Evolutionary conservation across 2,113 vertebrate genomes (phyloP), one percentile per base, ranked within the genome.

Genomic region (Poecilia latipinna): DNA sequence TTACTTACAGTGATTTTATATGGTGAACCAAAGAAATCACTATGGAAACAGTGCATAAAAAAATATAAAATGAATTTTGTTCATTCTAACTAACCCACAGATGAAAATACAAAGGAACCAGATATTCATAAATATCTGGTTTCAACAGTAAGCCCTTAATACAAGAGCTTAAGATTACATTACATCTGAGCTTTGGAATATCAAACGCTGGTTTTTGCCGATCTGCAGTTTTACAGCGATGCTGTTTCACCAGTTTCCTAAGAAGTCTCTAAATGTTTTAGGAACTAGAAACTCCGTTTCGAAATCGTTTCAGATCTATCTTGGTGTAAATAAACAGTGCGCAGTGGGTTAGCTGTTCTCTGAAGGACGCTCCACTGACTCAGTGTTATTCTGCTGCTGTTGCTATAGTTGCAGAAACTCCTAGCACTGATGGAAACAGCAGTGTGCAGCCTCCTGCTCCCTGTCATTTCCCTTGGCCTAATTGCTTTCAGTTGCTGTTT

Each of bases 391-490:
- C 87, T 89, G 88, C 79, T 78, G 78, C 31, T 8, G 39, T 39
- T 74, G 75, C 60, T 79, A 44, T 68, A 82, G 82, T 73, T 68
- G 33, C 82, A 86, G 70, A 82, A 77, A 85, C 70, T 71, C 83
- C 39, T 61, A 74, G 71, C 77, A 65, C 77, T 78, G 65, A 67
- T 90, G 88, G 86, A 92, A 92, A 90, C 87, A 79, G 62, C 26
- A 72, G 68, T 80, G 77, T 83, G 66, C 61, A 80, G 73, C 72
- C 72, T 77, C 70, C 64, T 65, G n/a, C 80, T 80, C 82, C 82
- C 79, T 86, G 75, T 90, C 89, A 93, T 93, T 93, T 91, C 74
- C 82, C 72, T 73, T 67, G 68, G 75, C 72, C 82, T 91, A 89
- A 93, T 92, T 88, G 83, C 80, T 86, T 79, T 75, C 75, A 70